phyloP scores from a whole-genome alignment of 2,888 invertebrate species.

The Synergus itoensis region DNA sequence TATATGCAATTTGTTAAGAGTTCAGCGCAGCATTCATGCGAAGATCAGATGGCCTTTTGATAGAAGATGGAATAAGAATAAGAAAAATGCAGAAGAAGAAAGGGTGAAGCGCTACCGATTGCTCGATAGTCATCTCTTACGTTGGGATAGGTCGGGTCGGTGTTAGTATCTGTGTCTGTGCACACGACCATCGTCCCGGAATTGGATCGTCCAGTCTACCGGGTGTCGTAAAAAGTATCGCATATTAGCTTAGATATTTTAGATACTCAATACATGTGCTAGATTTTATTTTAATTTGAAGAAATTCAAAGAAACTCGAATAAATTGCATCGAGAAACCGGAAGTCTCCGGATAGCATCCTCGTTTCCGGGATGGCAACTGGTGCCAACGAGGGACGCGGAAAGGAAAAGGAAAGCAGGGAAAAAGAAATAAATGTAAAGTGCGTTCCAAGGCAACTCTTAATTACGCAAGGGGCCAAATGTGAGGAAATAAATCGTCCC shows the following conservation, averaged over 20 bases:
- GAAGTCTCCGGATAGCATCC: conserved; percentile 1
- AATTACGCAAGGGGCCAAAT: not conserved
- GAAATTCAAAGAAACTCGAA: not conserved
- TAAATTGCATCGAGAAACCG: not conserved
- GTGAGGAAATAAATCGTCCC: conserved; percentile 9
- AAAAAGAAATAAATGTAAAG: not conserved
- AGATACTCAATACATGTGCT: not conserved
- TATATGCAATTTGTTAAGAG: no score
- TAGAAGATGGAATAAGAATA: not conserved
- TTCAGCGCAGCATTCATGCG: not conserved
- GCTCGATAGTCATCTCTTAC: conserved; percentile 73
- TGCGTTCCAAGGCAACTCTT: not conserved
- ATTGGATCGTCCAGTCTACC: conserved; percentile 73
- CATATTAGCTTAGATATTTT: not conserved
- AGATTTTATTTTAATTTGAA: not conserved
- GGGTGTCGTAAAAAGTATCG: conserved; percentile 32
- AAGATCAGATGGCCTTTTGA: not conserved
- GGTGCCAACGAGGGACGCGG: not conserved
- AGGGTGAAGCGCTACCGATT: conserved; percentile 42
- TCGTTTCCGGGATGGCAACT: not conserved
- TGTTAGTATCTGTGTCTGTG: conserved; percentile 54
- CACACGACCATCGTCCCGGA: conserved; percentile 65
- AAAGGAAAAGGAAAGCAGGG: not conserved
- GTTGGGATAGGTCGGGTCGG: conserved; percentile 73
- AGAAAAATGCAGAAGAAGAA: conserved; percentile 12